Evolutionary conservation across 2,888 invertebrate genomes (phyloP).

Genomic region (Dolichomitus sp.): DNA sequence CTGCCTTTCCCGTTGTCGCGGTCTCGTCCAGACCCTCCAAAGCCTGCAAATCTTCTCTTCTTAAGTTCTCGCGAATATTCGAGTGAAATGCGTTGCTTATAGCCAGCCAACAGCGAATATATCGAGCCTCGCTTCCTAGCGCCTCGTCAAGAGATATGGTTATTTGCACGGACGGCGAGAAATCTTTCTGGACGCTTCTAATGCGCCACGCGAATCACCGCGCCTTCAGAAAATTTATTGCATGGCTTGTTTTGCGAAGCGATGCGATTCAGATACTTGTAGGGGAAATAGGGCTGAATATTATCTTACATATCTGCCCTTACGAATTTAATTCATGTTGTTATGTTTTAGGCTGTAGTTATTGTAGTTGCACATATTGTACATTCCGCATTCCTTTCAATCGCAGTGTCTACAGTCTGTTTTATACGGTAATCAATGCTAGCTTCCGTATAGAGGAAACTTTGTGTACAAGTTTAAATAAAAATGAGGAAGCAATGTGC

Average conservation of each 20-base stretch:
- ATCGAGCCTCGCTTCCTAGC: slow-evolving; percentile 8
- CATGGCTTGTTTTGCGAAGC: slow-evolving; percentile 39
- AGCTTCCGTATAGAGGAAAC: no score
- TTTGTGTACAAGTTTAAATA: no score
- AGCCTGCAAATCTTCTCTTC: slow-evolving; percentile 46
- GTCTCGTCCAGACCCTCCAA: background rate
- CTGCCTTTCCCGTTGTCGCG: slow-evolving; percentile 50
- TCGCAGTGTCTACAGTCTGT: no score
- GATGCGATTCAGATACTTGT: background rate
- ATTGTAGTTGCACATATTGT: no score
- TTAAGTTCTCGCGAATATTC: slow-evolving; percentile 31
- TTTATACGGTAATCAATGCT: no score
- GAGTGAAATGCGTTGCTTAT: slow-evolving; percentile 8
- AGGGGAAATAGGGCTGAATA: background rate
- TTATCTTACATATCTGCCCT: background rate
- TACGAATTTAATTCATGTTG: no score
- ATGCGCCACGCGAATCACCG: slow-evolving; percentile 56
- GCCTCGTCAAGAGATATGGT: slow-evolving; percentile 45
- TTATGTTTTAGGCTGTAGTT: no score
- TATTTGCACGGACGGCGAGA: slow-evolving; percentile 58
- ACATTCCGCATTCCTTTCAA: no score
- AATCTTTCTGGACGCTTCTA: slow-evolving; percentile 59
- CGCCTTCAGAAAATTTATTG: slow-evolving; percentile 52
- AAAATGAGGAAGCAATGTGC: no score
- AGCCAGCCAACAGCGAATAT: slow-evolving; percentile 21